Percentiles rank a stretch among this genome's conserved stretches.
phyloP scores from a whole-genome alignment of 2,113 vertebrate genomes.

The Phodopus roborovskii region DNA sequence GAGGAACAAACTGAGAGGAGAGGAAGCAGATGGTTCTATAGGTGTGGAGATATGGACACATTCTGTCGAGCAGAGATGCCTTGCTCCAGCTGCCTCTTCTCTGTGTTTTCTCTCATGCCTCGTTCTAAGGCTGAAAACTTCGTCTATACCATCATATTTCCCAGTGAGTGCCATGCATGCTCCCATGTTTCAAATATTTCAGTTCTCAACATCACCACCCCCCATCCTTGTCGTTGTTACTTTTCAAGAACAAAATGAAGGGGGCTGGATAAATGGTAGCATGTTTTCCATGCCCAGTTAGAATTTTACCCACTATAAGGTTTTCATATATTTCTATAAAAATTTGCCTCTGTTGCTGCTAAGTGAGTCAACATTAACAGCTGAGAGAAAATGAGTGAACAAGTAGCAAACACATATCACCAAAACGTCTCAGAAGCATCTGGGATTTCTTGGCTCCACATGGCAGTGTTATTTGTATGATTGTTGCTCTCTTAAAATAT shows the following conservation, averaged over 20 bases:
- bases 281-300: neutral
- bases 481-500: slow-evolving; percentile 50
- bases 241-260: neutral
- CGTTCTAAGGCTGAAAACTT: neutral
- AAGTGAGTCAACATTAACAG: neutral
- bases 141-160: neutral
- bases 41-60: neutral
- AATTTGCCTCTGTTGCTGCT: neutral
- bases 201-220: neutral
- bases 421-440: slow-evolving; percentile 43
- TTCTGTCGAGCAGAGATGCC: neutral
- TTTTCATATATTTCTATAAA: neutral
- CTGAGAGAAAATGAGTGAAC: slow-evolving; percentile 27
- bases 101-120: neutral
- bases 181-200: neutral
- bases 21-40: neutral
- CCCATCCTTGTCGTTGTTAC: too few relatives aligned
- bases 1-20: neutral
- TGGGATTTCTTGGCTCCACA: slow-evolving; percentile 57
- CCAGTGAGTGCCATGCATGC: fast-evolving
- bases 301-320: neutral
- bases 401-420: neutral
- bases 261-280: neutral
- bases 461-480: neutral
- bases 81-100: neutral